Evolutionary conservation across 2,113 vertebrate species (phyloP).

Genomic region (Excalfactoria chinensis): DNA sequence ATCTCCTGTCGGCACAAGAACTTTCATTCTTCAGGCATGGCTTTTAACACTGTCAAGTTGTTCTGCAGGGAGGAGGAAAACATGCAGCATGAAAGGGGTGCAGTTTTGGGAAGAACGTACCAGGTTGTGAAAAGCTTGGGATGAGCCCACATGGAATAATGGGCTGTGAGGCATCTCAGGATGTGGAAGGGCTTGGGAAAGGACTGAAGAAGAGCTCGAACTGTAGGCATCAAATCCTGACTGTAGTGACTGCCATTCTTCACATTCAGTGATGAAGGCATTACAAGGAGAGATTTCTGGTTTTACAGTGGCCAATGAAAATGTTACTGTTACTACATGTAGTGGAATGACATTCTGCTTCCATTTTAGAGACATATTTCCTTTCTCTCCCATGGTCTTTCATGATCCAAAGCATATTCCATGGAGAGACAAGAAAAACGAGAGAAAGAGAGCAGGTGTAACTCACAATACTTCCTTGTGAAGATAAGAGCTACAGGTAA

Average conservation of each 20-base stretch:
- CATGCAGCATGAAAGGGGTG: neutral
- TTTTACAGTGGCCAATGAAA: neutral
- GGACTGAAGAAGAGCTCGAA: neutral
- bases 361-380: neutral
- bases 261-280: neutral
- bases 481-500: neutral
- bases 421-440: neutral
- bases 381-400: neutral
- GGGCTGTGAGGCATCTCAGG: neutral
- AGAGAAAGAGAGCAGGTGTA: neutral
- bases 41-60: neutral
- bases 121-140: neutral
- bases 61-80: neutral
- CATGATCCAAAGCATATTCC: neutral
- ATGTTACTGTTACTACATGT: neutral
- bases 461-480: neutral
- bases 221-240: neutral
- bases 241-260: neutral
- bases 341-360: neutral
- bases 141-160: neutral
- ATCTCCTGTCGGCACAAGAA: neutral
- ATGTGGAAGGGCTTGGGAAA: neutral
- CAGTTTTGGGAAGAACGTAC: neutral
- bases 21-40: neutral
- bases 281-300: neutral